phyloP scores from a whole-genome alignment of 53 echinoderm and acorn worm genomes.

The Holothuria scabra region DNA sequence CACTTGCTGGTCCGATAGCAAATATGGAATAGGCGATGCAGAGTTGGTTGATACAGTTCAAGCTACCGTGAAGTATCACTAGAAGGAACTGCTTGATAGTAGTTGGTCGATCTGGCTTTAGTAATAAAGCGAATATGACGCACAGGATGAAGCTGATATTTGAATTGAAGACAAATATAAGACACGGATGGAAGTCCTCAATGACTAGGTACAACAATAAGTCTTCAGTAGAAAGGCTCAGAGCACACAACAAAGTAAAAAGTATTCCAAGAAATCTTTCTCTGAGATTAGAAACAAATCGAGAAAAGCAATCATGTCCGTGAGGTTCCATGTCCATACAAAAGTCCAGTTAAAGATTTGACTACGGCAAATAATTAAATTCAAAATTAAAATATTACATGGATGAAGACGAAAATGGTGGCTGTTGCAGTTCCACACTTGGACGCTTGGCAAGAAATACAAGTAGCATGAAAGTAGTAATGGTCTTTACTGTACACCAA shows the following conservation, averaged over 20 bases:
- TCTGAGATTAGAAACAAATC: too few species aligned
- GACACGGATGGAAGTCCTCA: neutral
- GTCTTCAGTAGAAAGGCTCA: neutral
- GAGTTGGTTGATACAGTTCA: neutral
- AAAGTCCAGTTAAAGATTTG: too few species aligned
- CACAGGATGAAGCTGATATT: neutral
- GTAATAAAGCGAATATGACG: neutral
- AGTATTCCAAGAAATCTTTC: neutral
- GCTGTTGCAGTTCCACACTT: too few species aligned
- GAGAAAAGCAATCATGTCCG: too few species aligned
- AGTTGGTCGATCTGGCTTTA: neutral
- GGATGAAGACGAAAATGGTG: too few species aligned
- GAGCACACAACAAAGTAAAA: neutral
- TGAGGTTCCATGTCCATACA: too few species aligned
- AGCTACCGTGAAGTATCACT: neutral
- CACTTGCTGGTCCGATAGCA: conserved; percentile 24
- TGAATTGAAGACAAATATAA: conserved; percentile 9
- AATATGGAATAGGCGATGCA: neutral
- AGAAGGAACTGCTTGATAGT: neutral
- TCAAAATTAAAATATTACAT: too few species aligned
- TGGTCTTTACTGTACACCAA: too few species aligned
- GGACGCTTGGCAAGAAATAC: too few species aligned
- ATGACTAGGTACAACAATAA: neutral
- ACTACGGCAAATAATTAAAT: too few species aligned
- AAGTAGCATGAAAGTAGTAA: too few species aligned